Percentiles rank a stretch among this genome's conserved stretches.
Evolutionary conservation across 2,888 invertebrate species (phyloP).

Genomic region (Lepidocyrtoides sp.): DNA sequence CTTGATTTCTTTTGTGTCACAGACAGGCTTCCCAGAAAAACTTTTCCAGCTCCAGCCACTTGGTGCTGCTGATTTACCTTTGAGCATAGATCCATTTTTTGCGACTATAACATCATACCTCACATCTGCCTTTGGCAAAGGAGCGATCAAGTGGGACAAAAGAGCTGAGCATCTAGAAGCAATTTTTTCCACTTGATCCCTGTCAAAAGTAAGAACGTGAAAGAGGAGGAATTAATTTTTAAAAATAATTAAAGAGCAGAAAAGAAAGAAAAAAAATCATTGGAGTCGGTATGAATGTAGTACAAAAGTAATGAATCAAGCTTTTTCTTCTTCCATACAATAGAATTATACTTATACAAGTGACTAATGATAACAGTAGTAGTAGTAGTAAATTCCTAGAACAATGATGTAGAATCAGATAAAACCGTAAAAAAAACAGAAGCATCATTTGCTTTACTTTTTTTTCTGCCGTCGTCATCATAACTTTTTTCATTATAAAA

Average conservation of each 20-base stretch:
- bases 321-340: too few relatives aligned
- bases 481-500: conserved; percentile 16
- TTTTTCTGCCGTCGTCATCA: conserved; percentile 17
- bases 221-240: conserved; percentile 57
- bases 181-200: conserved; percentile 83
- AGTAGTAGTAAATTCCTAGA: too few relatives aligned
- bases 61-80: conserved; percentile 68
- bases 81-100: conserved; percentile 76
- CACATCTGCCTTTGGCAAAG: conserved; percentile 84
- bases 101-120: conserved; percentile 72
- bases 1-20: conserved; percentile 84
- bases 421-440: not conserved
- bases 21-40: conserved; percentile 84
- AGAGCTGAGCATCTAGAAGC: conserved; percentile 84
- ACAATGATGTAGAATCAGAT: not conserved
- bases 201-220: conserved; percentile 69
- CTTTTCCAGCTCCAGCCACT: conserved; percentile 84
- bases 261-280: not conserved
- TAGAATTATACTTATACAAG: too few relatives aligned
- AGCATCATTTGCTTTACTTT: not conserved
- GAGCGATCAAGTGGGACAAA: conserved; percentile 85
- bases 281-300: not conserved
- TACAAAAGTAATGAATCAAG: too few relatives aligned
- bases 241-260: conserved; percentile 63
- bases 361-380: too few relatives aligned